These are phyloP conservation scores for Chloromyia formosa DNA, from an alignment of 2,888 invertebrate genomes.

Conservation along the genomic window DNA sequence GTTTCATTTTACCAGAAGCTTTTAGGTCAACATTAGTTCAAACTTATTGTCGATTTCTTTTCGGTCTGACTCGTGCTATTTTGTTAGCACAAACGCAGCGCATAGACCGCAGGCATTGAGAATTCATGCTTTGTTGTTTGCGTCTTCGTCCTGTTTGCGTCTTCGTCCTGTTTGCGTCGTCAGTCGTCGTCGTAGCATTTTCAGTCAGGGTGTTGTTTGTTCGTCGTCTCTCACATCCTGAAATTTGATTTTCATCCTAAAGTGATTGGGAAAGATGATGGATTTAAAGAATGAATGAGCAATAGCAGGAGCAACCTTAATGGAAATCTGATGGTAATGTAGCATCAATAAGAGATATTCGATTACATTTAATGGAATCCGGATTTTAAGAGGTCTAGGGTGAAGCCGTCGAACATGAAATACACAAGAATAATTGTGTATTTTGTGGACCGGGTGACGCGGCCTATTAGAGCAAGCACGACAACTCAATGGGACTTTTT, in stretches of 20 bases:
- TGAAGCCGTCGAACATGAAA: too few relatives aligned
- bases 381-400: too few relatives aligned
- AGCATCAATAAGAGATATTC: constrained; percentile 20
- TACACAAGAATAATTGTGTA: too few relatives aligned
- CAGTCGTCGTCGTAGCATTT: neutral
- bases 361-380: constrained; percentile 33
- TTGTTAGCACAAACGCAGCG: neutral
- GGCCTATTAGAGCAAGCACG: too few relatives aligned
- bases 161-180: too few relatives aligned
- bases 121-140: too few relatives aligned
- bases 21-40: constrained; percentile 32
- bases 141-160: too few relatives aligned
- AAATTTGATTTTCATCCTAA: constrained; percentile 32
- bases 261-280: constrained; percentile 28
- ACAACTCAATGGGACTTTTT: too few relatives aligned
- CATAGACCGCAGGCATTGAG: too few relatives aligned
- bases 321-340: constrained; percentile 26
- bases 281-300: constrained; percentile 35
- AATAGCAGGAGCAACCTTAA: constrained; percentile 15
- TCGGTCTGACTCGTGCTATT: neutral
- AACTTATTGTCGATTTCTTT: constrained; percentile 5
- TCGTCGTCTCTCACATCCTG: neutral
- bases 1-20: constrained; percentile 7
- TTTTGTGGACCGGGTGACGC: too few relatives aligned
- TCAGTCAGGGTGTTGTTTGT: neutral